phyloP scores from a whole-genome alignment of 2,888 invertebrate genomes.

The Rotaria magnacalcarata region DNA sequence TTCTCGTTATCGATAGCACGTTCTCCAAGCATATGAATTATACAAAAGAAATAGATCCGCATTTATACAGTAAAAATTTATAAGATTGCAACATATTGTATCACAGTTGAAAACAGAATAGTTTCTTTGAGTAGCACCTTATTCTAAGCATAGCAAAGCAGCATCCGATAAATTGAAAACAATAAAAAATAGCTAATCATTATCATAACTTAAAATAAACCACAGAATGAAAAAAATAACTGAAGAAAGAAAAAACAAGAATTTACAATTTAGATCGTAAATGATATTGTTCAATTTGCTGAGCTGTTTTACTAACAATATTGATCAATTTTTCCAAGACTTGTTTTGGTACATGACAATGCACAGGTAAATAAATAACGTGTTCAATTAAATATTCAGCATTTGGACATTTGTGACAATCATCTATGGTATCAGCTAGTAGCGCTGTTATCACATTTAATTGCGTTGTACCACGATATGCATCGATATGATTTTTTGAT shows the following conservation, averaged over 20 bases:
- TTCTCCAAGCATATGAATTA: background rate
- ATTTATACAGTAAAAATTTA: background rate
- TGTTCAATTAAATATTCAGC: slow-evolving; percentile 58
- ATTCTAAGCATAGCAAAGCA: background rate
- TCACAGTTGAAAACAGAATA: background rate
- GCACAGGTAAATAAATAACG: slow-evolving; percentile 58
- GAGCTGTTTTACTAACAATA: slow-evolving; percentile 49
- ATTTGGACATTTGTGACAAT: slow-evolving; percentile 49
- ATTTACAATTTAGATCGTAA: background rate
- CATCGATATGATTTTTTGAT: slow-evolving; percentile 56
- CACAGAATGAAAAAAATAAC: background rate
- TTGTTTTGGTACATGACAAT: slow-evolving; percentile 56
- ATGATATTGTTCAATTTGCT: slow-evolving; percentile 24
- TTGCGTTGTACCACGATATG: slow-evolving; percentile 58
- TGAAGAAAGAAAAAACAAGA: background rate
- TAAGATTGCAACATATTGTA: background rate
- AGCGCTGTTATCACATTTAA: slow-evolving; percentile 55
- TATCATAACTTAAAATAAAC: background rate
- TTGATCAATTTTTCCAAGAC: slow-evolving; percentile 53
- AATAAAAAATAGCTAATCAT: background rate
- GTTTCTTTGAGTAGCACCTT: background rate
- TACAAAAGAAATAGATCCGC: background rate
- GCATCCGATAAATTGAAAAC: background rate
- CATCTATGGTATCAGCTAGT: slow-evolving; percentile 47
- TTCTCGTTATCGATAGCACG: background rate